Conservation (phyloP, 2,888 invertebrate species). For the Lithophane semibrunnea region DNA sequence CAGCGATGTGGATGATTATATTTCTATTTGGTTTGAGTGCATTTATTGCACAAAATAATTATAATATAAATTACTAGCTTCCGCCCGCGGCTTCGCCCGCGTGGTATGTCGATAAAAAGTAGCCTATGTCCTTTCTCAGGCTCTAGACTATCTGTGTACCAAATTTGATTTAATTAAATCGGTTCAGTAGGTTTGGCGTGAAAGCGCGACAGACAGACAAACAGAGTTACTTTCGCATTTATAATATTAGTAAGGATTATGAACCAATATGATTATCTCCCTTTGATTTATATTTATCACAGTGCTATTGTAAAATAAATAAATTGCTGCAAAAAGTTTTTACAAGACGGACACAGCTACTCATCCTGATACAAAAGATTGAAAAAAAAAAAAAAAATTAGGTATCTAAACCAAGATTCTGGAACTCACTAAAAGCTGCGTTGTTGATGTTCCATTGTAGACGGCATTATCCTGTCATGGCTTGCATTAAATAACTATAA, state of each 20-base stretch:
- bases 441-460: conserved; percentile 18
- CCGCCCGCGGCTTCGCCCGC: no score
- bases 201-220: no score
- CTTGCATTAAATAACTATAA: conserved; percentile 34
- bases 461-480: conserved; percentile 13
- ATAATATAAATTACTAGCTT: neutral
- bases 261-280: neutral
- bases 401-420: neutral
- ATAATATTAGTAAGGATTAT: neutral
- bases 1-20: neutral
- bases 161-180: no score
- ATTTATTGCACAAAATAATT: neutral
- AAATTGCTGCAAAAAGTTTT: no score
- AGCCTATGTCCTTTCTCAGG: no score
- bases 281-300: neutral
- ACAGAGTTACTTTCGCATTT: no score
- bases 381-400: neutral
- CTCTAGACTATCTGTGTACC: no score
- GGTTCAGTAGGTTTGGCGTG: no score
- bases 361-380: neutral
- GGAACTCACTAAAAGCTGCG: conserved; percentile 2
- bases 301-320: neutral
- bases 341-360: no score
- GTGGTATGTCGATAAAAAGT: no score
- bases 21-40: neutral